phyloP scores from a whole-genome alignment of 2,113 vertebrate species.

The Dromaius novaehollandiae region DNA sequence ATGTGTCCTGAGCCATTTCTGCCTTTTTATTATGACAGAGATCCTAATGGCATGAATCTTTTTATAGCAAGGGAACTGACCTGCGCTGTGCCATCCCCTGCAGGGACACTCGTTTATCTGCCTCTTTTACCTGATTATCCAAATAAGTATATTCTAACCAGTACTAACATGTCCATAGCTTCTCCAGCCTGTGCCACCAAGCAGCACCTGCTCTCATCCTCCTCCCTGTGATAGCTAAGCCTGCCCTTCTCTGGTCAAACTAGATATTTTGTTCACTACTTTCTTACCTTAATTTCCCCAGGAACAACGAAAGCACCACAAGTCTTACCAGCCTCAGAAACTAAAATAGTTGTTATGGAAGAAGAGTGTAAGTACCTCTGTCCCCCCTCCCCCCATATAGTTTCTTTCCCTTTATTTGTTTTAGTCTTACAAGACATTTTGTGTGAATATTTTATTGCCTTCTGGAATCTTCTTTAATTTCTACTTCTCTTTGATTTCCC shows the following conservation, averaged over 20 bases:
- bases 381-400: neutral
- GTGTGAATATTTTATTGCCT: slow-evolving; percentile 38
- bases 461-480: slow-evolving; percentile 11
- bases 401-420: slow-evolving; percentile 14
- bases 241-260: slow-evolving; percentile 19
- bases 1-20: neutral
- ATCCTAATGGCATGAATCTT: neutral
- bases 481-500: slow-evolving; percentile 7
- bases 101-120: neutral
- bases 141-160: neutral
- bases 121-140: neutral
- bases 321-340: slow-evolving; percentile 74
- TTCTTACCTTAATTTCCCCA: slow-evolving; percentile 74
- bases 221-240: slow-evolving; percentile 13
- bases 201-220: neutral
- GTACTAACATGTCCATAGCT: neutral
- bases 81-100: neutral
- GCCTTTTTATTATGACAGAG: neutral
- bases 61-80: accelerated
- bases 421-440: slow-evolving; percentile 9
- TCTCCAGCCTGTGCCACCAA: neutral
- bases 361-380: slow-evolving; percentile 72
- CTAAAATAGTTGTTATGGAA: slow-evolving; percentile 76
- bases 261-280: slow-evolving; percentile 63
- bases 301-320: slow-evolving; percentile 73